Base-by-base conservation (phyloP, 2,113 vertebrate genomes). In the Zapornia atra region DNA sequence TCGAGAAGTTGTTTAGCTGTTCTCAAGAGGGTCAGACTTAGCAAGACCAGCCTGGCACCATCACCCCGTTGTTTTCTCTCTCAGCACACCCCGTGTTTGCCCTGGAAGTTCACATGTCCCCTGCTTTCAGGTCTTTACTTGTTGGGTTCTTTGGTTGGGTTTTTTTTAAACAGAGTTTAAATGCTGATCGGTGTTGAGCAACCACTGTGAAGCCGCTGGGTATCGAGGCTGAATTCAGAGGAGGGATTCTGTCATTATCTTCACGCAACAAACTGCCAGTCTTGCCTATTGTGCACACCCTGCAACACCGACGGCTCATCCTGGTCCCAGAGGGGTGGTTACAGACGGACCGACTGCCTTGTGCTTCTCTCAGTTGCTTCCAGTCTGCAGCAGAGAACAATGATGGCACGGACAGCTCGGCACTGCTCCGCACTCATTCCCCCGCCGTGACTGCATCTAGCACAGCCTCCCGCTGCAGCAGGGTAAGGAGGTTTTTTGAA, bases 321-420 rank as follows among this genome's bases (percentile, higher is more conserved):
- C 15, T 1, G 33, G 64, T 92, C 83, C 86, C 11, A 0, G 54
- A 75, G 53, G 71, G 54, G 71, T 19, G 1, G 0, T 66, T 92
- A 12, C 90, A 83, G 75, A 78, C 56, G 90, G 88, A 76, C 60
- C 25, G 8, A 20, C 75, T 70, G 65, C 5, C 10, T 56, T 9
- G 38, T 65, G 82, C 93, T 76, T 31, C 86, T 60, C 73, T 82
- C 29, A 1, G 76, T 50, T 11, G 64, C 80, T 90, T 93, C 88
- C 95, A 92, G 92, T 63, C 50, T 29, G 91, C 95, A 91, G 92
- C 77, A 66, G 86, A 97, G 94, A 97, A 96, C 95, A 95, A 88
- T 92, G 18, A 94, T 92, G 96, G 94, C 96, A 94, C 94, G 68
- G 94, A 61, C 26, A 66, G 88, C 92, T 72, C n/a, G 50, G 94